Evolutionary conservation across 2,797 vertebrate species (phyloP).

Genomic region (Cirrhinus mrigala): DNA sequence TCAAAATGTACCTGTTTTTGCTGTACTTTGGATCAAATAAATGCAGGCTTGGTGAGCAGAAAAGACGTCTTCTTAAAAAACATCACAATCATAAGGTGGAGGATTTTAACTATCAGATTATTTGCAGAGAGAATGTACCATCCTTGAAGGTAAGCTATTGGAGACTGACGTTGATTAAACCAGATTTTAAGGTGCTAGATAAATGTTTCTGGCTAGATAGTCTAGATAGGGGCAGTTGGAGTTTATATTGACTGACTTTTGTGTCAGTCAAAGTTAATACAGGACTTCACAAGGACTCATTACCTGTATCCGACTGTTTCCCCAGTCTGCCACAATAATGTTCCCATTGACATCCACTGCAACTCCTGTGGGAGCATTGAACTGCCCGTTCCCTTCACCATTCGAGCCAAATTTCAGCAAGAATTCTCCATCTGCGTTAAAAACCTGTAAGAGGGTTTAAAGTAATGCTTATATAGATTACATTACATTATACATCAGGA

Average conservation of each 20-base stretch:
- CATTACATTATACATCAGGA: not conserved
- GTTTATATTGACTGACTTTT: not conserved
- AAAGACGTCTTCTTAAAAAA: not conserved
- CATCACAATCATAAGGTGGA: not conserved
- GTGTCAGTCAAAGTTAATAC: not conserved
- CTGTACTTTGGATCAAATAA: not conserved
- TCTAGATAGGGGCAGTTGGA: not conserved
- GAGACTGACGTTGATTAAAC: not conserved
- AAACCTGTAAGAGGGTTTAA: constrained; percentile 81
- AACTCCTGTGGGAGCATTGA: constrained; percentile 96
- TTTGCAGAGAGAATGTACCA: not conserved
- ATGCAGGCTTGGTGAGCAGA: too few relatives aligned
- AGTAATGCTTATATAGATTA: not conserved
- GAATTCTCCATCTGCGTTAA: constrained; percentile 95
- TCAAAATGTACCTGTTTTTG: not conserved
- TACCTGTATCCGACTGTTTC: constrained; percentile 98
- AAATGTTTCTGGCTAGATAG: not conserved
- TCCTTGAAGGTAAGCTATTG: not conserved
- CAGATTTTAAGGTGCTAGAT: not conserved
- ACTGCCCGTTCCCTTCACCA: constrained; percentile 97
- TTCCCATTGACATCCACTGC: constrained; percentile 95
- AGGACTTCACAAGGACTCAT: not conserved
- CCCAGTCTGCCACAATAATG: constrained; percentile 98
- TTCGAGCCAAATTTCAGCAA: constrained; percentile 97
- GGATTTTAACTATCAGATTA: not conserved